Percentiles rank a stretch among this genome's conserved stretches.
These are phyloP conservation scores for Uria lomvia DNA, from an alignment of 2,113 vertebrate genomes.

Conservation along the genomic window DNA sequence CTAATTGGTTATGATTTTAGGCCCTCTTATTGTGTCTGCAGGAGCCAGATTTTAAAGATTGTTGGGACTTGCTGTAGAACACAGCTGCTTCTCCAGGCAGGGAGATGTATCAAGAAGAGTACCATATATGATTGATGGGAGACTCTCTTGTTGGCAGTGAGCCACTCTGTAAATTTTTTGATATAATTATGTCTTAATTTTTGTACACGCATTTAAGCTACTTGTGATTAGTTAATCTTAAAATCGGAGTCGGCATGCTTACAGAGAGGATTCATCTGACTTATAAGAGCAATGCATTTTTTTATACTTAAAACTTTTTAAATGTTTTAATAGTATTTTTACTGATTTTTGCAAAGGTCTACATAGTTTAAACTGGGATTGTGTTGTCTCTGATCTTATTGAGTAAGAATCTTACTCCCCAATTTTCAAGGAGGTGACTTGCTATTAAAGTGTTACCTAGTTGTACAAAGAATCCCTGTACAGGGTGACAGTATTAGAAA, in stretches of 20 bases:
- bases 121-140: constrained; percentile 28
- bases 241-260: neutral
- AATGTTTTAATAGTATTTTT: neutral
- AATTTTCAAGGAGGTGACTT: neutral
- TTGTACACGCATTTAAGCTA: neutral
- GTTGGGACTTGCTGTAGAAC: constrained; percentile 32
- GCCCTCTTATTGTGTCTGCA: neutral
- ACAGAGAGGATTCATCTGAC: neutral
- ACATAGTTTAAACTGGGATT: neutral
- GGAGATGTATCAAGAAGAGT: neutral
- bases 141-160: neutral
- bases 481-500: neutral
- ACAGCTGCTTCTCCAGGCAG: constrained; percentile 25
- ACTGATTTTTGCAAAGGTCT: neutral
- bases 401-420: neutral
- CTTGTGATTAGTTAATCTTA: neutral
- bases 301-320: neutral
- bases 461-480: neutral
- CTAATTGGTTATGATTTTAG: neutral
- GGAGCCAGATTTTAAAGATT: neutral
- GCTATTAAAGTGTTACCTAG: neutral
- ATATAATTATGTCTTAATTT: constrained; percentile 34
- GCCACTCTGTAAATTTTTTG: constrained; percentile 4
- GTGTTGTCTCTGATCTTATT: neutral
- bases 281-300: neutral